Evolutionary conservation across 2,797 vertebrate species (phyloP), one percentile per base, ranked within the genome.

Genomic region (Epinephelus coioides): DNA sequence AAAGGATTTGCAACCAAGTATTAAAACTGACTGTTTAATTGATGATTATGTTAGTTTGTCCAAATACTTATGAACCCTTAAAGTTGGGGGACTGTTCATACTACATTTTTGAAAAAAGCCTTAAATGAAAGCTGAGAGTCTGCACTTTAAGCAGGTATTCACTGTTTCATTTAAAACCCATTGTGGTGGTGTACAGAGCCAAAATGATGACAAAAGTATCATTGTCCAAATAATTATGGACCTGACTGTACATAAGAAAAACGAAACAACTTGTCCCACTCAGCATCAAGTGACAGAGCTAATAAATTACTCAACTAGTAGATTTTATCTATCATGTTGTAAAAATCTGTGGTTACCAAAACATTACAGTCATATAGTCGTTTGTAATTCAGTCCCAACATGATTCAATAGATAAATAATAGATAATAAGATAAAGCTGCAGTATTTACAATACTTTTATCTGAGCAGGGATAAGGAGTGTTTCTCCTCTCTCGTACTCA

Each of bases 1-100:
- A 79, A 82, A 68, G 55, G 65, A 82, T 82, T 87, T 84, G 76
- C 72, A 74, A 79, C 59, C 63, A 73, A 84, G 85, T 76, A 73
- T 87, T 71, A 53, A 72, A 79, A 69, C 25, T 25, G 25, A 25
- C 25, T 25, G 25, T 25, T 25, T 25, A 25, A 25, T 25, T 25
- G 25, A 25, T 25, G 2, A 25, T 25, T 25, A 25, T 25, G 25
- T 25, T 25, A 25, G 25, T 25, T 25, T 25, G 25, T 25, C 25
- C 23, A 23, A 23, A 23, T 23, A 23, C 23, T 23, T 23, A 23
- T 23, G 23, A 23, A 2, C 23, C 23, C 23, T 23, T 23, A 23
- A 23, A 23, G 23, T 23, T 2, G 23, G 23, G 23, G 23, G 23
- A 23, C 23, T 23, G 23, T 23, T 23, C 23, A 23, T 23, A 23